Evolutionary conservation across 2,888 invertebrate species (phyloP).

Genomic region (Xestia c-nigrum): DNA sequence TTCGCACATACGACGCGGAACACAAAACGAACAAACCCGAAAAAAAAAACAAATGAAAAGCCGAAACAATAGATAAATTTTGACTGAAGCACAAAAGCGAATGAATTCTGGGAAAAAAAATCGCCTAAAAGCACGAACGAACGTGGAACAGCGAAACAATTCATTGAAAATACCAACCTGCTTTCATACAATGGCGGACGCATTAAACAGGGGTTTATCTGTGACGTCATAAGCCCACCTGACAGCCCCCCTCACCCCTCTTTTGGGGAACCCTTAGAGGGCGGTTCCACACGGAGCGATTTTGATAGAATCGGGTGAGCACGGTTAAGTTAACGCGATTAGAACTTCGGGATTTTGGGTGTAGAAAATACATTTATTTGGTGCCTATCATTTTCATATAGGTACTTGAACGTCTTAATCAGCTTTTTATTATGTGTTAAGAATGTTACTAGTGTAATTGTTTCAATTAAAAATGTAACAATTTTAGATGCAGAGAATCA

Average conservation of each 20-base stretch:
- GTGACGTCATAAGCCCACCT: constrained; percentile 75
- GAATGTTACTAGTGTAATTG: background rate
- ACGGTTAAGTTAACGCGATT: background rate
- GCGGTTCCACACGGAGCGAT: constrained; percentile 14
- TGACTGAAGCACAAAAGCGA: constrained; percentile 43
- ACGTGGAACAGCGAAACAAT: constrained; percentile 50
- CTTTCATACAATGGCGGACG: constrained; percentile 61
- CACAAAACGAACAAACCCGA: constrained; percentile 12
- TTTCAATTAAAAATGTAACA: background rate
- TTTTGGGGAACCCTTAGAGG: constrained; percentile 26
- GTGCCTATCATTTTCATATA: background rate
- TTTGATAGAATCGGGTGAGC: background rate
- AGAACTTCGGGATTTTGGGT: background rate
- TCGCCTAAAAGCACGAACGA: background rate
- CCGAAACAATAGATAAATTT: constrained; percentile 50
- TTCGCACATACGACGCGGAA: constrained; percentile 26
- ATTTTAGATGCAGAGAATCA: background rate
- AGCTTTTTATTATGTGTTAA: background rate
- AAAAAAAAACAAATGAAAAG: constrained; percentile 21
- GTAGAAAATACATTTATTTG: background rate
- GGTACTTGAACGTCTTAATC: background rate
- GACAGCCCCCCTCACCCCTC: constrained; percentile 48
- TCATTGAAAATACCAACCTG: constrained; percentile 53
- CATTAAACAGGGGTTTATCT: constrained; percentile 64
- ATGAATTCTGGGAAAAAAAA: constrained; percentile 16